Conservation (phyloP, 2,797 vertebrate genomes). For the Thalassophryne amazonica region DNA sequence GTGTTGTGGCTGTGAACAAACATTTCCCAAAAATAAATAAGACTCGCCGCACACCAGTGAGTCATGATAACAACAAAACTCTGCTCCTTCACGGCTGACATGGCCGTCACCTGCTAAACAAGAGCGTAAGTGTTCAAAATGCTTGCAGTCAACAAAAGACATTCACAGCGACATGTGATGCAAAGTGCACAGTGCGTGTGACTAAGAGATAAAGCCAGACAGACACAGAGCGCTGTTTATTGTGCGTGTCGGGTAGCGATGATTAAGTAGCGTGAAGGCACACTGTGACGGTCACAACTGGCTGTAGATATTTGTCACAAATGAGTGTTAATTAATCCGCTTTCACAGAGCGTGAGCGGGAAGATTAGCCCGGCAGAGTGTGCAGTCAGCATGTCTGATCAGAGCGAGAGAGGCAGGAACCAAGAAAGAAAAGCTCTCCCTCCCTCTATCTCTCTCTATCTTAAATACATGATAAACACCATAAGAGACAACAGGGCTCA, state of each 20-base stretch:
- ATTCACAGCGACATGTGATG: neutral
- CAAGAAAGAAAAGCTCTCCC: neutral
- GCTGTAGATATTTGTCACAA: conserved; percentile 71
- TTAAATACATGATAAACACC: conserved; percentile 26
- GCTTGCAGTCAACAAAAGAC: conserved; percentile 3
- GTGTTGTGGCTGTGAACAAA: conserved; percentile 44
- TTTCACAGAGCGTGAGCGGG: conserved; percentile 70
- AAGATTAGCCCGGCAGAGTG: conserved; percentile 69
- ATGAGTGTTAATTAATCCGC: conserved; percentile 76
- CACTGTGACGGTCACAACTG: conserved; percentile 67
- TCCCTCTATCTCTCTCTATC: no score
- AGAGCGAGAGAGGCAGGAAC: conserved; percentile 14
- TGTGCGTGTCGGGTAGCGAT: conserved; percentile 33
- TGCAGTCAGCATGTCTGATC: conserved; percentile 70
- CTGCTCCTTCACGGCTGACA: no score
- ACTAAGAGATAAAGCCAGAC: neutral
- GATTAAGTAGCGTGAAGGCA: conserved; percentile 55
- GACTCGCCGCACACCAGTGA: conserved; percentile 21
- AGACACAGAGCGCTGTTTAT: conserved; percentile 14
- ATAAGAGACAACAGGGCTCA: conserved; percentile 4
- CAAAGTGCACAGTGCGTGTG: neutral
- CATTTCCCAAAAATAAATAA: conserved; percentile 31
- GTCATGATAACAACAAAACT: no score
- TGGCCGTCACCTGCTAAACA: neutral
- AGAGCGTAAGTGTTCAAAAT: conserved; percentile 4